Evolutionary conservation across 2,888 invertebrate species (phyloP), one percentile per base, ranked within the genome.

Genomic region (Epinotia brunnichana): DNA sequence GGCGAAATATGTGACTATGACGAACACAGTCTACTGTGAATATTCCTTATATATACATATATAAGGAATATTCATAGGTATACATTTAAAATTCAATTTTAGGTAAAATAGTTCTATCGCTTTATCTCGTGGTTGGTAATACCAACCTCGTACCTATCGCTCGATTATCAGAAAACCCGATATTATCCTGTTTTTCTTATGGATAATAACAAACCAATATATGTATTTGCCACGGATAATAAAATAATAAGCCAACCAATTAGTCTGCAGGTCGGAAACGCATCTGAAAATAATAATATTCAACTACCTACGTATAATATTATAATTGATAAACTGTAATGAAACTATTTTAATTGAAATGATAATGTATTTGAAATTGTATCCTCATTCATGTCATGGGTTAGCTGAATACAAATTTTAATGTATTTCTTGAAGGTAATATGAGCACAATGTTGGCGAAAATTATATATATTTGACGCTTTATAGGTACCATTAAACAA

Each of bases 111-210:
- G 48, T 48, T 48, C 48, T 48, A 48, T n/a, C 48, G n/a, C n/a
- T 48, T n/a, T 13, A 5, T 44, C 44, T n/a, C 3, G n/a, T 13
- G 48, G 48, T 48, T 13, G 17, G 29, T 17, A 62, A 48, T 62
- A 24, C 51, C 29, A 5, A 53, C 21, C 9, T 1, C 1, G 35
- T 64, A n/a, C n/a, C n/a, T n/a, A 53, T 64, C 53, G 19, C 39
- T 54, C 60, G 61, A 67, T 67, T 53, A 72, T 56, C 60, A 48
- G 9, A 21, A 61, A 72, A 61, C 54, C 24, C 29, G 51, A 61
- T 61, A 61, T 72, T 67, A 44, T 61, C 71, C 71, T 72, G 71
- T 48, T 67, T 41, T 66, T 54, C 29, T 35, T 54, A 35, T 67
- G 71, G 66, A 66, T 66, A n/a, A 66, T 51, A 71, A n/a, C 57